These are phyloP conservation scores for Tachysurus vachellii DNA, from an alignment of 2,113 vertebrate species.

Conservation along the genomic window DNA sequence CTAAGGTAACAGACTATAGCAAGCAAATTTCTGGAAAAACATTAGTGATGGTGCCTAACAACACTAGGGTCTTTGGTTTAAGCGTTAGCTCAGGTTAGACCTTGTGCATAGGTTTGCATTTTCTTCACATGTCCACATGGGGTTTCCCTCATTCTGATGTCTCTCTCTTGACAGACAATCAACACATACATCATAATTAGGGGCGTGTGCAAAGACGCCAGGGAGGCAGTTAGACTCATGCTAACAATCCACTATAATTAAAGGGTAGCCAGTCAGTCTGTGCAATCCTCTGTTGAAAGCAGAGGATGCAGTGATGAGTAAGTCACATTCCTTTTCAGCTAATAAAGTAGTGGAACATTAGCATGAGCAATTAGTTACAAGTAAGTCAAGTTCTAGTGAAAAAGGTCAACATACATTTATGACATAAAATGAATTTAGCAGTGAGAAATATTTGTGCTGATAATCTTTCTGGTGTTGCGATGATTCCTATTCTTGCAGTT, in stretches of 20 bases:
- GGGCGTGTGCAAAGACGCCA: conserved; percentile 19
- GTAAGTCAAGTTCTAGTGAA: too few species aligned
- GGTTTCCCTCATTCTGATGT: not conserved
- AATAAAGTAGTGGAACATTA: conserved; percentile 23
- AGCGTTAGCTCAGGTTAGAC: not conserved
- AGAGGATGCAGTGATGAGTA: conserved; percentile 11
- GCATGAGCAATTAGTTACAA: too few species aligned
- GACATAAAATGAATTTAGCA: not conserved
- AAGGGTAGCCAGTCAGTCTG: conserved; percentile 25
- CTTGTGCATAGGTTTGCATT: too few species aligned
- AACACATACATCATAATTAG: conserved; percentile 32
- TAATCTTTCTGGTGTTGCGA: conserved; percentile 15
- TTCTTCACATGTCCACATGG: not conserved
- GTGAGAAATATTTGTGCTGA: conserved; percentile 19
- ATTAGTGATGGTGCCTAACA: not conserved
- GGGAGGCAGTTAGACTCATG: conserved; percentile 29
- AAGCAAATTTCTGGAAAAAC: not conserved
- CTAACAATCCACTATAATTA: conserved; percentile 47
- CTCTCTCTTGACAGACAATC: not conserved
- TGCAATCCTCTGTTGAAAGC: conserved; percentile 3
- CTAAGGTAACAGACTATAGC: not conserved
- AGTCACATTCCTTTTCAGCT: conserved; percentile 39
- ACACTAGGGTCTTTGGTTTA: not conserved
- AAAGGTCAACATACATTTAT: not conserved
- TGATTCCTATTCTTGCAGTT: not conserved